A percentile compares a stretch with the other conserved stretches of the same genome.
These are phyloP conservation scores for Oreotrochilus melanogaster DNA, from an alignment of 2,113 vertebrate species.

Conservation along the genomic window DNA sequence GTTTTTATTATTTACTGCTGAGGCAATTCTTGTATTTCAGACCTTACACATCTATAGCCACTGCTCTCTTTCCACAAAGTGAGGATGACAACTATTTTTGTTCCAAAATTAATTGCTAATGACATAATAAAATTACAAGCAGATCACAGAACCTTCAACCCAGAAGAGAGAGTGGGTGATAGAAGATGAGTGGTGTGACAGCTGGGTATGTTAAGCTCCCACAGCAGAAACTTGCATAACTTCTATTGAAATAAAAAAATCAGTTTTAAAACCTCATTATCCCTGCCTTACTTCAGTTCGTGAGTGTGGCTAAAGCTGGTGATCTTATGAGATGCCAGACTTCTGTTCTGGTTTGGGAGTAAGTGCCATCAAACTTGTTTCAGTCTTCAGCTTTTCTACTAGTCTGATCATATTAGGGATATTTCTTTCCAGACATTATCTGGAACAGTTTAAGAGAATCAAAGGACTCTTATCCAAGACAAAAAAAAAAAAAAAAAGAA, in stretches of 20 bases:
- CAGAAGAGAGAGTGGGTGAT: not conserved
- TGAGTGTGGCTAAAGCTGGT: not conserved
- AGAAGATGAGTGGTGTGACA: not conserved
- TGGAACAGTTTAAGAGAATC: constrained; percentile 45
- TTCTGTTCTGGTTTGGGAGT: not conserved
- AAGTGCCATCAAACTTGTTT: not conserved
- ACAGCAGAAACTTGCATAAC: not conserved
- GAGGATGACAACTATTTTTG: not conserved
- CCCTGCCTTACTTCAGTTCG: not conserved
- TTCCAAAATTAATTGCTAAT: constrained; percentile 21
- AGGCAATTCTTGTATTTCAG: not conserved
- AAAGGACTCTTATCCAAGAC: not conserved
- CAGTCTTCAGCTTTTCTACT: not conserved
- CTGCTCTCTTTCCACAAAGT: not conserved
- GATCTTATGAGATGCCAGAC: not conserved
- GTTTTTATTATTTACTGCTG: not conserved
- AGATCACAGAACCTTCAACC: not conserved
- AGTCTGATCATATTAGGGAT: not conserved
- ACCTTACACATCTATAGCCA: not conserved
- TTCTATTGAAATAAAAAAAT: not conserved
- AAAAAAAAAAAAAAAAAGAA: not conserved
- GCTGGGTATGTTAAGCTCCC: not conserved
- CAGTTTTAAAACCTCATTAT: not conserved
- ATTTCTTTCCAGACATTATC: constrained; percentile 10
- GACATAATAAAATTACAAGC: not conserved